A percentile compares a stretch with the other conserved stretches of the same genome.
phyloP scores from a whole-genome alignment of 1,140 invertebrate species.

The Ceratosolen fusciceps region DNA sequence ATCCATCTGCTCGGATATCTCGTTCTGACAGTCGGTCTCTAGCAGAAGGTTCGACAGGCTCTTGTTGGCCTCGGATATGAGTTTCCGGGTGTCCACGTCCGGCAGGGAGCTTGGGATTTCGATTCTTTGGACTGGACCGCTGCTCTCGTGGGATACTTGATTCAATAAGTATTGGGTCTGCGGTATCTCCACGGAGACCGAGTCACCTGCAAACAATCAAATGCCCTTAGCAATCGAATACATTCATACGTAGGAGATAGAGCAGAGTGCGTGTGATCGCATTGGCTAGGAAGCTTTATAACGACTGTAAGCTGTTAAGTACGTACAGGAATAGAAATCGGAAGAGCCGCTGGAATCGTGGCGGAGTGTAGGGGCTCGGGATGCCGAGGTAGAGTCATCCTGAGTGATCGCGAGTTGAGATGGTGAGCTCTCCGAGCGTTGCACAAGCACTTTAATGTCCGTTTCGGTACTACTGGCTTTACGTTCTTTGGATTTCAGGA shows the following conservation, averaged over 20 bases:
- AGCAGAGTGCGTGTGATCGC: neutral
- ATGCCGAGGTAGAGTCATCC: neutral
- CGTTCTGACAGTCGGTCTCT: constrained; percentile 69
- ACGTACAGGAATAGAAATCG: constrained; percentile 40
- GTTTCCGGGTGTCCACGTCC: constrained; percentile 70
- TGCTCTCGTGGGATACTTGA: constrained; percentile 65
- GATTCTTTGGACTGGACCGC: constrained; percentile 58
- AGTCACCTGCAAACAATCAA: constrained; percentile 48
- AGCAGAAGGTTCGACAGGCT: constrained; percentile 76
- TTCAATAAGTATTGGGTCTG: constrained; percentile 66
- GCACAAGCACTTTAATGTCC: neutral
- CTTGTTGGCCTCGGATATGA: constrained; percentile 78
- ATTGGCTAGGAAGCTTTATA: neutral
- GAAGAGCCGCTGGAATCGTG: constrained; percentile 42
- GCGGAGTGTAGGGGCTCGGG: neutral
- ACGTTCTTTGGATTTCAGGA: neutral
- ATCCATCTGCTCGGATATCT: constrained; percentile 75
- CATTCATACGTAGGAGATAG: neutral
- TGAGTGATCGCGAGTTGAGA: neutral
- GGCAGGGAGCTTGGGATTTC: constrained; percentile 71
- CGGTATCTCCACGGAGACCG: constrained; percentile 43
- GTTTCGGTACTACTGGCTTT: neutral
- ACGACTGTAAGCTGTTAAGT: no score
- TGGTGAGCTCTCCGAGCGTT: neutral
- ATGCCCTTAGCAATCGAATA: neutral